phyloP scores from a whole-genome alignment of 2,113 vertebrate genomes.

The Leuciscus idus region DNA sequence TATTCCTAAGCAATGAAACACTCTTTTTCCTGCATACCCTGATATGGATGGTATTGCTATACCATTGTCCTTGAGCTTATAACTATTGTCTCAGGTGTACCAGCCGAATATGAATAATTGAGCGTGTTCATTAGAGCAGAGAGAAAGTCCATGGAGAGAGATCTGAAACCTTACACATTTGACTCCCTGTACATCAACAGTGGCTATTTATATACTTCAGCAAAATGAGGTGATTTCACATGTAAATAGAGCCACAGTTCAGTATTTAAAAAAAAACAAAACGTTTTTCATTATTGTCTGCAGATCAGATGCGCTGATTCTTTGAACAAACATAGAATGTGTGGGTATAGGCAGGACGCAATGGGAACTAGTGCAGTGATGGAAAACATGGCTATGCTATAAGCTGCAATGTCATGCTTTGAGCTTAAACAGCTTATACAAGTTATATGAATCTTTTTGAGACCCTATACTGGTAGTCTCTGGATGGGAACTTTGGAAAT shows the following conservation, averaged over 20 bases:
- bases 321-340: conserved; percentile 35
- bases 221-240: conserved; percentile 11
- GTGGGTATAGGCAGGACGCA: background rate
- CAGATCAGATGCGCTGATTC: conserved; percentile 23
- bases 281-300: conserved; percentile 5
- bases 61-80: conserved; percentile 48
- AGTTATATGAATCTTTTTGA: conserved; percentile 25
- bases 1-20: background rate
- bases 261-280: conserved; percentile 12
- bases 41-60: conserved; percentile 37
- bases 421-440: conserved; percentile 12
- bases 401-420: conserved; percentile 17
- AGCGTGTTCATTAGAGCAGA: conserved; percentile 53
- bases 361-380: conserved; percentile 17
- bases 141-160: conserved; percentile 49
- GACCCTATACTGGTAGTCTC: background rate
- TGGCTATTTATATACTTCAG: background rate
- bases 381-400: conserved; percentile 26
- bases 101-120: conserved; percentile 72
- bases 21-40: background rate
- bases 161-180: conserved; percentile 41
- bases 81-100: conserved; percentile 70
- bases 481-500: conserved; percentile 29
- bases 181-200: conserved; percentile 14
- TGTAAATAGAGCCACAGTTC: background rate